Conservation (phyloP, 2,113 vertebrate species). For the Cinclus cinclus region DNA sequence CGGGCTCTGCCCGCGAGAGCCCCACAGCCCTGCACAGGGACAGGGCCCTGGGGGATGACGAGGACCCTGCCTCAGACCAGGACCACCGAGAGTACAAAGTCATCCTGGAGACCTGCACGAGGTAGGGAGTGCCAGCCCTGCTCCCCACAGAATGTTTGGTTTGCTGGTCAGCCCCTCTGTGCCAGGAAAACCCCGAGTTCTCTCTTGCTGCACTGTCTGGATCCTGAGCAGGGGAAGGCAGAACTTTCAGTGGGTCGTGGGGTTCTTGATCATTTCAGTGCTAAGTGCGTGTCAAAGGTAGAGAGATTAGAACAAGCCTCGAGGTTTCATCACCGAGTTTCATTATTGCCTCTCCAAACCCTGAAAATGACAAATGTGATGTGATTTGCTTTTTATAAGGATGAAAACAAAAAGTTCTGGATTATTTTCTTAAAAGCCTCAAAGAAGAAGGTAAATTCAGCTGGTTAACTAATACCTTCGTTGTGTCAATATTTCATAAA, state of each 20-base stretch:
- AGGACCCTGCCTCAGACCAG: conserved; percentile 86
- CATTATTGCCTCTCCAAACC: background rate
- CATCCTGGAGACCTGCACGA: conserved; percentile 86
- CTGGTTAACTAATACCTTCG: background rate
- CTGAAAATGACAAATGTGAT: background rate
- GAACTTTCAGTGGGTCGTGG: background rate
- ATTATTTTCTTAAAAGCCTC: background rate
- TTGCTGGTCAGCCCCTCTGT: background rate
- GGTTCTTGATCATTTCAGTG: background rate
- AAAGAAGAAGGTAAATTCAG: background rate
- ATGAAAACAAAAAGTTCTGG: background rate
- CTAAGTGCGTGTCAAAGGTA: background rate
- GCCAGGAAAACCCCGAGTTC: too few species aligned
- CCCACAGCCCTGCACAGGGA: conserved; percentile 73
- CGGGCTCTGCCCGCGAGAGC: conserved; percentile 66
- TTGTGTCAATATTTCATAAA: background rate
- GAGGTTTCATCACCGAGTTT: background rate
- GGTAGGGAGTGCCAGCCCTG: conserved; percentile 63
- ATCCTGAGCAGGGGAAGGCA: background rate
- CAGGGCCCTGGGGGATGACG: conserved; percentile 78
- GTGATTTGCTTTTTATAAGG: background rate
- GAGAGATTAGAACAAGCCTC: background rate
- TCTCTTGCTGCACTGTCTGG: fast-evolving
- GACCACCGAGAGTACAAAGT: conserved; percentile 87
- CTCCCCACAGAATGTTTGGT: fast-evolving